Evolutionary conservation across 2,888 invertebrate genomes (phyloP), one percentile per base, ranked within the genome.

Genomic region (Diabrotica balteata): DNA sequence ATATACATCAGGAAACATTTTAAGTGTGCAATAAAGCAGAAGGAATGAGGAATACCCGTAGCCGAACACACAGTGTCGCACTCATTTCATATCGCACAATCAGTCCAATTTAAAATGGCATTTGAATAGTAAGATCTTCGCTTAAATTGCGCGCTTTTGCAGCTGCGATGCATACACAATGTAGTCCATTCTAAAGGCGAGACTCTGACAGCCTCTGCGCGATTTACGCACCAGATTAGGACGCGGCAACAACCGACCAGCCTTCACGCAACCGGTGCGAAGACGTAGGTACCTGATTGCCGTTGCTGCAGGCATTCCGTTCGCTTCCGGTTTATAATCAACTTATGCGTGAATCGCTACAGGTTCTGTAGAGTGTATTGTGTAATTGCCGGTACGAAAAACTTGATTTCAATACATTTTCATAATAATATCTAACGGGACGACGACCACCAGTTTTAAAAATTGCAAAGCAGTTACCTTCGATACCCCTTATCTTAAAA

Each of bases 91-190:
- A 81, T 80, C 80, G 80, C 80, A 80, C 80, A 78, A 81, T 81
- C 81, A 78, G 78, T 80, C 80, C 81, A 81, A 82, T 81, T 82
- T 82, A 81, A 78, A 81, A 75, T 80, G 81, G 80, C 81, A 80
- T 80, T 78, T 80, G 80, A 80, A 81, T 81, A 76, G 58, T 64
- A n/a, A 55, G 55, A 55, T 55, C 58, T 46, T 45, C 32, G 42
- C 52, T 58, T 64, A 64, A 58, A 64, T 64, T 58, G 46, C 57
- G 55, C 45, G 51, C 47, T 46, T 63, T 44, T 32, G 50, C 60
- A 11, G 54, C 44, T 66, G 66, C 66, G 62, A 54, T 53, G 53
- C 62, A 62, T 45, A 59, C 59, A 65, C 59, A 65, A 65, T 65
- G 59, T 54, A 50, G 58, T 42, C 49, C 53, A 54, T 65, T 65